Evolutionary conservation across 1,140 invertebrate genomes (phyloP), one percentile per base, ranked within the genome.

Genomic region (Dendrolimus punctatus): DNA sequence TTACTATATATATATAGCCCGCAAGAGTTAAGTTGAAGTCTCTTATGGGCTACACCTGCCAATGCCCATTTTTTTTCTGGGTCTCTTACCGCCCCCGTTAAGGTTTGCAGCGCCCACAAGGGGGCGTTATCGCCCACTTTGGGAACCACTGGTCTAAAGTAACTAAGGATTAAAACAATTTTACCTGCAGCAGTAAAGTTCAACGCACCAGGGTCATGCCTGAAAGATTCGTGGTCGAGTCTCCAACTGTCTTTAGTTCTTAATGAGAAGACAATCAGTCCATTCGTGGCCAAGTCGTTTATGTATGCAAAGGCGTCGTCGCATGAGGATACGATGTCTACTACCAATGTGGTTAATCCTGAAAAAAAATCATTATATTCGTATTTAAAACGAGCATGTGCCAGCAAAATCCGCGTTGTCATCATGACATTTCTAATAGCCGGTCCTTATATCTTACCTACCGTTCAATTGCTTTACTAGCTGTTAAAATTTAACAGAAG

Each of bases 261-360:
- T 56, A 90, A 84, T 41, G 88, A 90, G 64, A 92, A 95, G 2
- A 95, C 93, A 5, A 94, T 88, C 5, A 95, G 58, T 2, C 91
- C 91, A 40, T 91, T 90, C 5, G 89, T 91, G 2, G 89, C 88
- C 5, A 94, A 74, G 76, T 95, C 94, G 0, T 92, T 91, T 53
- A 94, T 88, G 58, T 95, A 95, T 2, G 91, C 92, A 74, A 87
- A 91, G 0, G 93, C 91, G 37, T 92, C 80, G 10, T 89, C 85
- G 57, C 94, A 95, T 2, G 85, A 76, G 0, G 87, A 65, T 5
- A 88, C 78, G 0, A 91, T 90, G 56, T 95, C 94, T 3, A 94
- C 85, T 0, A 89, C 88, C 9, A 92, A 87, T 52, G 91, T 91
- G 0, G 91, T 92, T 46, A 94, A 84, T 51, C 89, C 89, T 65